A percentile compares a stretch with the other conserved stretches of the same genome.
Conservation (phyloP, 1,140 invertebrate species). For the Drosophila nikananu region DNA sequence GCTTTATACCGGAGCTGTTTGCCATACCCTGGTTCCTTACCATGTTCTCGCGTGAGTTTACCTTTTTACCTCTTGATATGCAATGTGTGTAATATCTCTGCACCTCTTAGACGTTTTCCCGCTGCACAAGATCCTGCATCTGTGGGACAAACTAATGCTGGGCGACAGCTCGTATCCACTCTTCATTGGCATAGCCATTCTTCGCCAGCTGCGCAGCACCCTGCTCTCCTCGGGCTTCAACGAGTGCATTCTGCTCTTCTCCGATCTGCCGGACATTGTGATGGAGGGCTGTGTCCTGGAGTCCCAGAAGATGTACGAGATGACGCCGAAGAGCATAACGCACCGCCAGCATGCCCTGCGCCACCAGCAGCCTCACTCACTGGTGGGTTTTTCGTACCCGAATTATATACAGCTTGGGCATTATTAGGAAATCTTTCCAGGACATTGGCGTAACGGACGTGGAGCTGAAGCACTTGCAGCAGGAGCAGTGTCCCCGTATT, state of each 20-base stretch:
- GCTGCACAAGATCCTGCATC: constrained; percentile 98
- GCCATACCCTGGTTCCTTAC: constrained; percentile 99
- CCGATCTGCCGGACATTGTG: constrained; percentile 98
- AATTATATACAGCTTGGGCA: neutral
- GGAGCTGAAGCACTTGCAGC: constrained; percentile 88
- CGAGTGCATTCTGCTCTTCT: constrained; percentile 98
- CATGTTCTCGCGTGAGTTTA: constrained; percentile 98
- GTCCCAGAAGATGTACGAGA: constrained; percentile 94
- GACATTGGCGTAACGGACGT: constrained; percentile 88
- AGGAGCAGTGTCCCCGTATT: constrained; percentile 92
- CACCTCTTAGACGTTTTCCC: constrained; percentile 95
- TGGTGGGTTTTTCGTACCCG: constrained; percentile 18
- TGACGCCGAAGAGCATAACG: constrained; percentile 95
- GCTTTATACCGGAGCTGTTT: constrained; percentile 98
- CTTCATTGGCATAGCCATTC: constrained; percentile 97
- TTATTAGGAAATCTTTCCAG: constrained; percentile 83
- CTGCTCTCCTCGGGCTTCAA: constrained; percentile 97
- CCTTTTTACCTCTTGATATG: neutral
- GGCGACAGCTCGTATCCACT: constrained; percentile 97
- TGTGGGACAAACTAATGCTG: constrained; percentile 98
- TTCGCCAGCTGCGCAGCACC: constrained; percentile 94
- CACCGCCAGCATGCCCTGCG: constrained; percentile 88
- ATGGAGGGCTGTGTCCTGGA: constrained; percentile 96
- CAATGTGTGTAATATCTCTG: neutral
- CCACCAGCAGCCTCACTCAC: constrained; percentile 32